A percentile compares a stretch with the other conserved stretches of the same genome.
Evolutionary conservation across 2,797 vertebrate genomes (phyloP).

Genomic region (Champsocephalus gunnari): DNA sequence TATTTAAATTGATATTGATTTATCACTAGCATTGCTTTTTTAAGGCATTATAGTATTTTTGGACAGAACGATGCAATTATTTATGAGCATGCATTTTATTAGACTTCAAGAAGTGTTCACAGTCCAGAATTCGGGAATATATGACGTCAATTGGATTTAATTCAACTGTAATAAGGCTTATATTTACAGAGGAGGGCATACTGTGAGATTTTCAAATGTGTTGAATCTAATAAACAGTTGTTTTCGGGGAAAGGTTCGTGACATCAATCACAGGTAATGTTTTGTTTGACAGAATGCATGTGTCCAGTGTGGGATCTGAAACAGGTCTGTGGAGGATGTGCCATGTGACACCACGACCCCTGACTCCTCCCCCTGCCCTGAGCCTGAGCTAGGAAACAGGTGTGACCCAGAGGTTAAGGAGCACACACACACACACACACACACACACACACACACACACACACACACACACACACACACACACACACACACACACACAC

Average conservation of each 20-base stretch:
- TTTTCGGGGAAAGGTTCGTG: neutral
- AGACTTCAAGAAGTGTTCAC: neutral
- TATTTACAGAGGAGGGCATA: neutral
- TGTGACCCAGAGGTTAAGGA: slow-evolving; percentile 73
- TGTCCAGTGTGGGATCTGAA: slow-evolving; percentile 25
- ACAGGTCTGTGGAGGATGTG: slow-evolving; percentile 53
- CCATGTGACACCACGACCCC: slow-evolving; percentile 67
- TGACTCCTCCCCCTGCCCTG: slow-evolving; percentile 57
- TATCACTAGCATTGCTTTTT: neutral
- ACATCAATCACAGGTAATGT: slow-evolving; percentile 37
- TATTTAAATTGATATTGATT: neutral
- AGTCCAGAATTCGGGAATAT: neutral
- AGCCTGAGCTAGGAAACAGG: slow-evolving; percentile 76
- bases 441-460: neutral
- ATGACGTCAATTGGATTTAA: neutral
- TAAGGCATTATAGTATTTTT: neutral
- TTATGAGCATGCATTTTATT: neutral
- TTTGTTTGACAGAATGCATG: slow-evolving; percentile 20
- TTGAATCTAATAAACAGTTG: slow-evolving; percentile 6
- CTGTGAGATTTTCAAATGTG: neutral
- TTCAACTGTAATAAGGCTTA: neutral
- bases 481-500: slow-evolving; percentile 16
- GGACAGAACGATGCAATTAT: slow-evolving; percentile 2
- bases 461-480: neutral
- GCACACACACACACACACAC: slow-evolving; percentile 25